These are phyloP conservation scores for Stichopus chloronotus DNA, from an alignment of 35 echinoderm and acorn worm species.

Conservation along the genomic window DNA sequence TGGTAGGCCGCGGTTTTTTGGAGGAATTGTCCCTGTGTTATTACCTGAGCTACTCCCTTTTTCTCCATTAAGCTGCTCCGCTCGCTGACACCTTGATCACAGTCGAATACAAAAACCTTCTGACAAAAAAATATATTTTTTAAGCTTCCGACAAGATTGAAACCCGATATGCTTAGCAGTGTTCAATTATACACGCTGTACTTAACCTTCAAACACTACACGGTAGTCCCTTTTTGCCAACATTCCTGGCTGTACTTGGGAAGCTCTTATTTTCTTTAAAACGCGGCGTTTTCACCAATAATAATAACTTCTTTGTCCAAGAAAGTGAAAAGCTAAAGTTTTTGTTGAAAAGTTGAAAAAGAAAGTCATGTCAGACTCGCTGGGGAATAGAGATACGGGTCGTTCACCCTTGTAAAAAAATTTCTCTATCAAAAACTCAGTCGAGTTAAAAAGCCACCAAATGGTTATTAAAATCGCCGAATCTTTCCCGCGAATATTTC, in stretches of 20 bases:
- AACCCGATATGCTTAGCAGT: conserved; percentile 25
- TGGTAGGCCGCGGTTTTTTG: conserved; percentile 42
- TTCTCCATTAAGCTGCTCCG: conserved; percentile 52
- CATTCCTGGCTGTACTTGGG: conserved; percentile 37
- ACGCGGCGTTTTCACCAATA: conserved; percentile 54
- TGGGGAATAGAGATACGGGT: conserved; percentile 49
- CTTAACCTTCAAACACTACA: conserved; percentile 44
- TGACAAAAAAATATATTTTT: conserved; percentile 46
- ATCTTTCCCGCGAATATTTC: conserved; percentile 38
- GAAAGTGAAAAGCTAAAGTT: conserved; percentile 59
- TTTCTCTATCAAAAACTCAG: conserved; percentile 22
- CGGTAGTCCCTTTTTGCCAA: conserved; percentile 18
- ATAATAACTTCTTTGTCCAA: conserved; percentile 61
- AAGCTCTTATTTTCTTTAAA: conserved; percentile 50
- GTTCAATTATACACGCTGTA: conserved; percentile 60
- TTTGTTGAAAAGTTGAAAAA: conserved; percentile 34
- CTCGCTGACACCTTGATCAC: conserved; percentile 54
- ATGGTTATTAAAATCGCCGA: conserved; percentile 54
- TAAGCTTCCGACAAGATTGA: conserved; percentile 36
- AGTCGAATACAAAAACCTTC: conserved; percentile 45
- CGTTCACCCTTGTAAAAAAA: conserved; percentile 50
- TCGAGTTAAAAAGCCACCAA: conserved; percentile 52
- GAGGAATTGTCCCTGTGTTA: conserved; percentile 41
- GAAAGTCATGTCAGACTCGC: conserved; percentile 43
- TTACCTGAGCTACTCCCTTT: conserved; percentile 22